Evolutionary conservation across 2,113 vertebrate genomes (phyloP), one percentile per base, ranked within the genome.

Genomic region (Smithornis capensis): DNA sequence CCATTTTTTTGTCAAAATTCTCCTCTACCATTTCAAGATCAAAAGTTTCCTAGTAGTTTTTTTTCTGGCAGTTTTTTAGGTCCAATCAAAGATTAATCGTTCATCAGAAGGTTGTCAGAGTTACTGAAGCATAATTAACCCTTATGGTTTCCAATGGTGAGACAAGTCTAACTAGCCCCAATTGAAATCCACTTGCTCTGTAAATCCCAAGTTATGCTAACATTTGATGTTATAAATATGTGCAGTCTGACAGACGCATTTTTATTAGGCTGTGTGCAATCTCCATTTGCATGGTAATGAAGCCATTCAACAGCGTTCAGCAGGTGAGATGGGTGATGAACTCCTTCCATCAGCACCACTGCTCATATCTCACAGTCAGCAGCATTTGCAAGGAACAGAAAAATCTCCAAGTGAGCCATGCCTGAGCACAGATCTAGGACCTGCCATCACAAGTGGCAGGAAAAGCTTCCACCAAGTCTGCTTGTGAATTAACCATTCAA

Each of bases 281-380:
- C 68, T 77, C 88, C 75, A 93, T 94, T 94, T 94, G 79, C 92
- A 83, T 96, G 59, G 82, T 88, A 96, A 95, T 90, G 59, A 93
- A 91, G 50, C 67, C 38, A 83, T 92, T 71, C 71, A 62, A 45
- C 80, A 59, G 45, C 63, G 33, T 79, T 83, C 70, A 86, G 92
- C 79, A 86, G 88, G 88, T 93, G 71, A 95, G 71, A 71, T 6
- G 7, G 45, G 56, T 91, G 68, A 69, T 69, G 63, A 80, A 44
- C 44, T 88, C 78, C 87, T 92, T 92, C 86, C 49, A 27, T 76
- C 75, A 88, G 45, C 75, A 68, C 27, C 24, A 33, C 19, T 6
- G 12, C 38, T 64, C 5, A 2, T 49, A 40, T 29, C 63, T 92
- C 6, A 0, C 12, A 50, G 91, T 10, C 80, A 80, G 42, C 13